A percentile compares a stretch with the other conserved stretches of the same genome.
Conservation (phyloP, 2,888 invertebrate genomes). For the Agriopis marginaria region DNA sequence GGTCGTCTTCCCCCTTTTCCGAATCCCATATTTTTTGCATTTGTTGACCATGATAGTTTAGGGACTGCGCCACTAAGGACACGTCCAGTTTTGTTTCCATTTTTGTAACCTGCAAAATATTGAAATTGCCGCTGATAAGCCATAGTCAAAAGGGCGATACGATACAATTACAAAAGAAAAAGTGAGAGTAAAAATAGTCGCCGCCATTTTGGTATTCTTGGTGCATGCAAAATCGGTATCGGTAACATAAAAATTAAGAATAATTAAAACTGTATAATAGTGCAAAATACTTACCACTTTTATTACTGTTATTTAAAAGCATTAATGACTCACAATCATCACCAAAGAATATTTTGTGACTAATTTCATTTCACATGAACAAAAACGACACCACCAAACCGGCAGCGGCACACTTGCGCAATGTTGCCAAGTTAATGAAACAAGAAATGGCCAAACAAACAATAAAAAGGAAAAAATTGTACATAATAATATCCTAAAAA, state of each 20-base stretch:
- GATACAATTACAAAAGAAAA: slow-evolving; percentile 15
- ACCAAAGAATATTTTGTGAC: not conserved
- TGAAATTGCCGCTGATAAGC: not conserved
- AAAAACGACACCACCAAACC: not conserved
- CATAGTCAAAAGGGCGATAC: not conserved
- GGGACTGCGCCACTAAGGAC: slow-evolving; percentile 88
- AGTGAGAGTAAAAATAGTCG: slow-evolving; percentile 33
- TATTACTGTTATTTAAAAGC: not conserved
- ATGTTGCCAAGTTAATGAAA: no score
- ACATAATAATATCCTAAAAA: no score
- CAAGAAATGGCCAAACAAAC: no score
- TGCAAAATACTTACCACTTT: not conserved
- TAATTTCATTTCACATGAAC: not conserved
- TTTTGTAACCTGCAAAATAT: slow-evolving; percentile 44
- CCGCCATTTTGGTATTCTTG: slow-evolving; percentile 42
- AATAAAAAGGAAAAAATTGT: no score
- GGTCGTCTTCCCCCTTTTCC: slow-evolving; percentile 92
- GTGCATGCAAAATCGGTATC: not conserved
- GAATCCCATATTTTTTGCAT: slow-evolving; percentile 95
- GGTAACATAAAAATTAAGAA: not conserved
- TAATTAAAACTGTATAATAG: not conserved
- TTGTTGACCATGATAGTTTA: slow-evolving; percentile 95
- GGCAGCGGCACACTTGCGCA: not conserved
- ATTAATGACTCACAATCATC: slow-evolving; percentile 2
- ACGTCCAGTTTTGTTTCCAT: slow-evolving; percentile 81